Base-by-base conservation (phyloP, 2,888 invertebrate genomes). In the Heliconius sara region DNA sequence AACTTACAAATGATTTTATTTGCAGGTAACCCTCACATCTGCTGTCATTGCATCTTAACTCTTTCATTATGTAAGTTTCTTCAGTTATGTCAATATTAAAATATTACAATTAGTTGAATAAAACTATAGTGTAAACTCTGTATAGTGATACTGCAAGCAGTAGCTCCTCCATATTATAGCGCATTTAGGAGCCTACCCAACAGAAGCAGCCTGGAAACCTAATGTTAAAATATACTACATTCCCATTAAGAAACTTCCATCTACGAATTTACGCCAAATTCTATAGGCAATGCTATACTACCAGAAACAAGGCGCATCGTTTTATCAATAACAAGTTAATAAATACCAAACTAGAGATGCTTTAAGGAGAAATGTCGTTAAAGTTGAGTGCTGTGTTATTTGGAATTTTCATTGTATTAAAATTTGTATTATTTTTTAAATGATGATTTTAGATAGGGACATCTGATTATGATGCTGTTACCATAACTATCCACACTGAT, bases 361-460 rank as follows among this genome's bases (percentile, higher is more conserved):
- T 60, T 60, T 60, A 10, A 60, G 10, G 10, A 60, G 57, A n/a
- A 10, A n/a, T n/a, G 3, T n/a, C n/a, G 3, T n/a, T 60, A 60
- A 60, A 34, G 22, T 52, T 52, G 7, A 60, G 60, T n/a, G 60
- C 60, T 3, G n/a, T n/a, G 22, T 60, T n/a, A 4, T 60, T 60
- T 60, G 60, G 3, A 60, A 10, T 60, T 60, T 60, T n/a, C 10
- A 3, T n/a, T 60, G 60, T 60, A 60, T 60, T n/a, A 16, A 27
- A 27, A 27, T 27, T 27, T 65, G 16, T 6, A 27, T 13, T 47
- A 22, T 47, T 22, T 27, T 80, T 80, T 76, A 80, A 77, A 90
- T 93, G 92, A 92, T 92, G 92, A 93, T 84, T 84, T 86, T 83
- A 88, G 93, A 92, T 93, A 93, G 93, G 93, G 93, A 93, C 93